Evolutionary conservation across 2,113 vertebrate genomes (phyloP), one percentile per base, ranked within the genome.

Genomic region (Turdus rufiventris): DNA sequence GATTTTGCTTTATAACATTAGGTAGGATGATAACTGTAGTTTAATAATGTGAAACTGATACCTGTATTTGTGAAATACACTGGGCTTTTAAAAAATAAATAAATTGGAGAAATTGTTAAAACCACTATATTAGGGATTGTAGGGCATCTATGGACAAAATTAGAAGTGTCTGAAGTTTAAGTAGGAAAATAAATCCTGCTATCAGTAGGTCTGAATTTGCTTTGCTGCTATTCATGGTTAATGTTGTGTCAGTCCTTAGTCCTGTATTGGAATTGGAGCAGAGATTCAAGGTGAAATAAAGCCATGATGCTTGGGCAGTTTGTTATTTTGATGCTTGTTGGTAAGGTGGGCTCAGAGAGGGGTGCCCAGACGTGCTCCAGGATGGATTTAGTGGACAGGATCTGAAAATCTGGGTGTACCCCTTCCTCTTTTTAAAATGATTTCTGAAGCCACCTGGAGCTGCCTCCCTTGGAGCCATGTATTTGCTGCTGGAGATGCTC

Each of bases 341-440:
- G 36, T 50, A 33, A 76, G 57, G 34, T n/a, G 54, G 28, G 42
- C 53, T 90, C 21, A 6, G 14, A 9, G 15, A 70, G 34, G 21
- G 67, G 31, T 51, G 34, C 28, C 21, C 20, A 43, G 51, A 3
- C 0, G 0, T 6, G 9, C 19, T 56, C 12, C 0, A 2, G 43
- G 17, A 18, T 50, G 80, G 28, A 48, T 88, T 74, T 48, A 61
- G 19, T 74, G 21, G 18, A 14, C 15, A 61, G 53, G 7, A 34
- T 83, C 63, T 13, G 9, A 62, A 93, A 90, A 73, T 47, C 45
- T 42, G 21, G 6, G 5, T 53, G 45, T 1, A 6, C 26, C 5
- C 53, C 21, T 67, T 56, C 8, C 17, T 47, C 23, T 40, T 21
- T 19, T 67, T 53, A 33, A 72, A 63, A 50, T 11, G 9, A 20